phyloP scores from a whole-genome alignment of 2,797 vertebrate genomes.

The Dromococcyx pavoninus region DNA sequence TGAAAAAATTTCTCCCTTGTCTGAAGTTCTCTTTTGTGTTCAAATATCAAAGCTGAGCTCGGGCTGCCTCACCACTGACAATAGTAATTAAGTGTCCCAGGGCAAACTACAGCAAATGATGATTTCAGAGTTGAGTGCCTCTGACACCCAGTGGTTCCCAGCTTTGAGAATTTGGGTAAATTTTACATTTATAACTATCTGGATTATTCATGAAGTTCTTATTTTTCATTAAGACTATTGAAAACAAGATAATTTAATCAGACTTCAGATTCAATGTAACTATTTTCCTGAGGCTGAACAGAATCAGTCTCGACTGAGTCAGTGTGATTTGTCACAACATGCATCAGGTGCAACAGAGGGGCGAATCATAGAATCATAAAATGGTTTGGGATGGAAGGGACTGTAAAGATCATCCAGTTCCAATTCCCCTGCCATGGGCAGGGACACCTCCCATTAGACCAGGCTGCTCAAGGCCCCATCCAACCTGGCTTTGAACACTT shows the following conservation, averaged over 20 bases:
- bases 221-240: not conserved
- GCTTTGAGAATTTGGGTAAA: not conserved
- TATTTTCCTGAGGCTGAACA: not conserved
- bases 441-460: no score
- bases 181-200: not conserved
- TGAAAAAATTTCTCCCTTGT: not conserved
- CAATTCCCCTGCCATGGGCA: no score
- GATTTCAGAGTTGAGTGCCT: not conserved
- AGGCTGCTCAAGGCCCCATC: no score
- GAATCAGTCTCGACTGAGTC: not conserved
- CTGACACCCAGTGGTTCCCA: not conserved
- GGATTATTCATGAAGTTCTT: not conserved
- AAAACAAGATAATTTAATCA: not conserved
- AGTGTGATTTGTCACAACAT: fast-evolving
- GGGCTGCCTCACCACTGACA: not conserved
- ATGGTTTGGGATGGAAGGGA: no score
- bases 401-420: no score
- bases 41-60: not conserved
- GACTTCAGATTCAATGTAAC: not conserved
- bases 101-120: not conserved
- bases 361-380: not conserved
- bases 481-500: no score
- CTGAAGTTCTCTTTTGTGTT: not conserved
- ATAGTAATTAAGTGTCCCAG: not conserved
- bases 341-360: not conserved